A percentile compares a stretch with the other conserved stretches of the same genome.
Evolutionary conservation across 1,140 invertebrate species (phyloP).

Genomic region (Helicoverpa armigera): DNA sequence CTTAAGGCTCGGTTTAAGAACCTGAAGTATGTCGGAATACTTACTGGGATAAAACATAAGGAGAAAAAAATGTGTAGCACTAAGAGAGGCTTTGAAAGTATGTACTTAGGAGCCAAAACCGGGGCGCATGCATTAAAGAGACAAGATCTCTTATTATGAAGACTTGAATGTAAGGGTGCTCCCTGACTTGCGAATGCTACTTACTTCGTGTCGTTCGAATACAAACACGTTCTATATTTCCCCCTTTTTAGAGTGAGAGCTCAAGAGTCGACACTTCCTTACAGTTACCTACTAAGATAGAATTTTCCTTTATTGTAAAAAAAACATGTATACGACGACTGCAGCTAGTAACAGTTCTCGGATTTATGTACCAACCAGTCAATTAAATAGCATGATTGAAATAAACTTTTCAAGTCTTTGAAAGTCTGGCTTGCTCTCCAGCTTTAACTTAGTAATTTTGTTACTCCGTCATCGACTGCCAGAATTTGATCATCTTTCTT

Average conservation of each 20-base stretch:
- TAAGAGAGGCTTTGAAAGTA: slow-evolving; percentile 11
- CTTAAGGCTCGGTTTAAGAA: neutral
- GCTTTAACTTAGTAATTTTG: too few relatives aligned
- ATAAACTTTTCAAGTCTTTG: too few relatives aligned
- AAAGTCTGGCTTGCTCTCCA: too few relatives aligned
- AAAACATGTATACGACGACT: too few relatives aligned
- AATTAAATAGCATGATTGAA: too few relatives aligned
- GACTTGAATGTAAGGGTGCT: slow-evolving; percentile 2
- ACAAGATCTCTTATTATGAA: slow-evolving; percentile 30
- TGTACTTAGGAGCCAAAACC: slow-evolving; percentile 2
- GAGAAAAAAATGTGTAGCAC: slow-evolving; percentile 18
- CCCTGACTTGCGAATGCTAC: slow-evolving; percentile 1
- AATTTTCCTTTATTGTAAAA: neutral
- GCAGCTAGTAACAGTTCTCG: too few relatives aligned
- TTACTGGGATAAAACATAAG: neutral
- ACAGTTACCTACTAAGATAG: neutral
- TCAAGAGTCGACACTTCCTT: neutral
- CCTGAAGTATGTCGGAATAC: neutral
- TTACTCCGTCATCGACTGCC: too few relatives aligned
- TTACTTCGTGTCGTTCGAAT: slow-evolving; percentile 18
- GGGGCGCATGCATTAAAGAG: slow-evolving; percentile 20
- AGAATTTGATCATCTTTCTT: too few relatives aligned
- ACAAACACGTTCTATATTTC: slow-evolving; percentile 7
- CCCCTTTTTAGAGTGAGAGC: neutral
- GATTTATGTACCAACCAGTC: too few relatives aligned